These are phyloP conservation scores for Coelinius sp. DNA, from an alignment of 2,888 invertebrate genomes.

Conservation along the genomic window DNA sequence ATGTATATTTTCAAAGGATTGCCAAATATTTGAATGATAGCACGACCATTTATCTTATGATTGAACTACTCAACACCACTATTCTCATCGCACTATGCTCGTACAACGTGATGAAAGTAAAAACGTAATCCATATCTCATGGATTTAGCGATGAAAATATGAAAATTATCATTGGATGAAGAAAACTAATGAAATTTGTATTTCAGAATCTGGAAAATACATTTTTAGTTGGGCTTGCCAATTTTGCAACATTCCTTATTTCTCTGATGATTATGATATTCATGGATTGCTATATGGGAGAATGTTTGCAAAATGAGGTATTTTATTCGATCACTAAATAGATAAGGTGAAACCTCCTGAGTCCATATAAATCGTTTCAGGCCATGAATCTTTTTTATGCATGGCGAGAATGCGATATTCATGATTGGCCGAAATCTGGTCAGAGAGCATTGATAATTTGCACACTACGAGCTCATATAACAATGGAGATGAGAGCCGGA, in stretches of 20 bases:
- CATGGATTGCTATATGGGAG: conserved; percentile 17
- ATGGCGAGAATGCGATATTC: conserved; percentile 34
- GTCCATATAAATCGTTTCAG: background rate
- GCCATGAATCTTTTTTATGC: conserved; percentile 35
- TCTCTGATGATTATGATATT: background rate
- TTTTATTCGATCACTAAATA: background rate
- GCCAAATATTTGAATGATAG: background rate
- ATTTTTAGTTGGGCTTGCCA: background rate
- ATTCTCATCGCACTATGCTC: background rate
- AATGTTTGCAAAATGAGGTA: conserved; percentile 17
- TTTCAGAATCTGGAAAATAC: background rate
- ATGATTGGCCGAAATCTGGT: conserved; percentile 27
- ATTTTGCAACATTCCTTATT: background rate
- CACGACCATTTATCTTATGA: background rate
- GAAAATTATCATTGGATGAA: background rate
- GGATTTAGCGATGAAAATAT: background rate
- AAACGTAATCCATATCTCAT: background rate
- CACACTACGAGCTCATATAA: conserved; percentile 32
- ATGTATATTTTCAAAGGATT: background rate
- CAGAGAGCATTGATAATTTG: conserved; percentile 34
- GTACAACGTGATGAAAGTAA: conserved; percentile 1
- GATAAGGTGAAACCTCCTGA: background rate
- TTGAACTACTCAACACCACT: conserved; percentile 4
- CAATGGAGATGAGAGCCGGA: conserved; percentile 40
- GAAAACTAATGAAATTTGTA: background rate